A percentile compares a stretch with the other conserved stretches of the same genome.
Conservation (phyloP, 2,888 invertebrate species). For the Trisateles emortualis region DNA sequence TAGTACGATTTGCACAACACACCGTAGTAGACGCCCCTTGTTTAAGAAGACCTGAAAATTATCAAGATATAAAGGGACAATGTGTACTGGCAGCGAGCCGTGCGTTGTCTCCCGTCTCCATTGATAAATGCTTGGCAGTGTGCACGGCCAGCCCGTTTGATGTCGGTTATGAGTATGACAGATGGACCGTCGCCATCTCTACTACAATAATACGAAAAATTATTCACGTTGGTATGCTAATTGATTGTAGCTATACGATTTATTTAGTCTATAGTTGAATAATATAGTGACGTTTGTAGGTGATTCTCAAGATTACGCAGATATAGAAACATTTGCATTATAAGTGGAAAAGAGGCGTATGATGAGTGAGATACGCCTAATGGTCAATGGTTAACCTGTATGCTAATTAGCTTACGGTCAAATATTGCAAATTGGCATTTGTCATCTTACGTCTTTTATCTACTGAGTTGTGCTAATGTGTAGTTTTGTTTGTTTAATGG, state of each 20-base stretch:
- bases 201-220: constrained; percentile 22
- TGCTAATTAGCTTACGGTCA: no score
- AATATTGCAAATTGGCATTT: no score
- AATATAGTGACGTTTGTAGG: constrained; percentile 3
- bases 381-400: no score
- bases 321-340: not conserved
- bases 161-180: constrained; percentile 31
- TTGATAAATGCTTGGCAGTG: constrained; percentile 42
- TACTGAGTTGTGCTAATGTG: no score
- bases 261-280: not conserved
- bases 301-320: constrained; percentile 8
- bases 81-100: constrained; percentile 10
- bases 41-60: no score
- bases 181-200: constrained; percentile 16
- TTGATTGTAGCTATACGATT: constrained; percentile 1
- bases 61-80: constrained; percentile 10
- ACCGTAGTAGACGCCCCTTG: not conserved
- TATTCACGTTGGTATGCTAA: constrained; percentile 12
- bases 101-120: constrained; percentile 20
- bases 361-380: no score
- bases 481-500: constrained; percentile 6
- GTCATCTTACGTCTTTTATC: no score
- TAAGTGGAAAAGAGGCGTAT: no score
- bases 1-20: no score
- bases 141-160: constrained; percentile 17